These are phyloP conservation scores for Antennarius striatus DNA, from an alignment of 2,113 vertebrate species.

Conservation along the genomic window DNA sequence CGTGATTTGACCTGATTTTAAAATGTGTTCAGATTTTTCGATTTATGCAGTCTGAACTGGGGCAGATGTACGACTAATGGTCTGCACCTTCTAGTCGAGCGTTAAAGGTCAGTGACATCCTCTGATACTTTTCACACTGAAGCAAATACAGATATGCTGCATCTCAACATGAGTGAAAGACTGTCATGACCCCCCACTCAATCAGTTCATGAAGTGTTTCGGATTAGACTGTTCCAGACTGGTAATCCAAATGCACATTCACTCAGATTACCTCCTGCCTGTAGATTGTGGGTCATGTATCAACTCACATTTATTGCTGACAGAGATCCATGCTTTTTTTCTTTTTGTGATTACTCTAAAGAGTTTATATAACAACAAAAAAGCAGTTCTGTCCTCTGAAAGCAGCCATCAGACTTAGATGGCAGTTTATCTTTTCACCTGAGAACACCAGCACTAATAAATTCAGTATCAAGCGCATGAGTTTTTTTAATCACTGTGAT, in stretches of 20 bases:
- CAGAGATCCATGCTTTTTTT: slow-evolving; percentile 10
- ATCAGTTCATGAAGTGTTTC: slow-evolving; percentile 45
- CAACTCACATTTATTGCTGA: slow-evolving; percentile 42
- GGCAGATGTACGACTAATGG: neutral
- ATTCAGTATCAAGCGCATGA: no score
- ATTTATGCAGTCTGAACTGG: neutral
- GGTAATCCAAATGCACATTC: slow-evolving; percentile 72
- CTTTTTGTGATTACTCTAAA: no score
- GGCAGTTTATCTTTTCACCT: no score
- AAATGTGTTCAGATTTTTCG: no score
- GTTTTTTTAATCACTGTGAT: no score
- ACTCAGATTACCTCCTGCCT: slow-evolving; percentile 63
- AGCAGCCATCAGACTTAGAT: neutral
- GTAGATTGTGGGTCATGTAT: slow-evolving; percentile 54
- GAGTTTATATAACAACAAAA: neutral
- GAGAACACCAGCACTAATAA: no score
- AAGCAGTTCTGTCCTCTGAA: neutral
- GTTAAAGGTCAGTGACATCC: neutral
- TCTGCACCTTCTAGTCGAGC: neutral
- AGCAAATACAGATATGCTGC: neutral
- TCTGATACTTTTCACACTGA: neutral
- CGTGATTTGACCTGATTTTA: no score
- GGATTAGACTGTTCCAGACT: slow-evolving; percentile 59
- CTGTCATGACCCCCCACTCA: slow-evolving; percentile 23
- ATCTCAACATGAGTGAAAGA: slow-evolving; percentile 15